Evolutionary conservation across 2,797 vertebrate genomes (phyloP).

Genomic region (Hydrolagus colliei): DNA sequence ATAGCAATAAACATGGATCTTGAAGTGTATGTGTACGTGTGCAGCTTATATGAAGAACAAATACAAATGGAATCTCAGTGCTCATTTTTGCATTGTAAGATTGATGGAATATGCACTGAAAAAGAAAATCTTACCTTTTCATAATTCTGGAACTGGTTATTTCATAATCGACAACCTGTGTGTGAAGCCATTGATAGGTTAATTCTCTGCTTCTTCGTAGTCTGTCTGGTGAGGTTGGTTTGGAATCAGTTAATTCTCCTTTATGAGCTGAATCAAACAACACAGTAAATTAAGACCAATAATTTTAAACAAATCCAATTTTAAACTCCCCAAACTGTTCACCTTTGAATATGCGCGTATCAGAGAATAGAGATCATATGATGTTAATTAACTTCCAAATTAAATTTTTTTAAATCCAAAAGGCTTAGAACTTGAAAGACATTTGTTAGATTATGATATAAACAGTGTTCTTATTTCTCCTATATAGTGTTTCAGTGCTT

Average conservation of each 20-base stretch:
- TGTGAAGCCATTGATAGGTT: constrained; percentile 58
- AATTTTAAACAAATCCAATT: background rate
- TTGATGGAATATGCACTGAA: constrained; percentile 49
- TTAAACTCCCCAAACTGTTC: background rate
- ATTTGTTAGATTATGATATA: no score
- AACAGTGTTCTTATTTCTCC: no score
- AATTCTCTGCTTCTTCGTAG: constrained; percentile 50
- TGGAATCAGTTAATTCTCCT: constrained; percentile 38
- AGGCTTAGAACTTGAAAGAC: no score
- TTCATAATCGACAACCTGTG: constrained; percentile 52
- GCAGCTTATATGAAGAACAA: no score
- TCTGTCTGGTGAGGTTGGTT: constrained; percentile 41
- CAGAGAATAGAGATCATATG: background rate
- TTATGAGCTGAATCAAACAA: constrained; percentile 35
- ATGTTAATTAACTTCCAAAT: background rate
- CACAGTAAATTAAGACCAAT: constrained; percentile 20
- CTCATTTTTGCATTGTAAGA: constrained; percentile 41
- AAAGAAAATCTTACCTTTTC: constrained; percentile 61
- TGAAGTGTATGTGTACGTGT: no score
- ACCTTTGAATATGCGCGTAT: background rate
- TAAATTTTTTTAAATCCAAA: no score
- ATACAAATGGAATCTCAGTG: background rate
- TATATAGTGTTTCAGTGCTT: no score
- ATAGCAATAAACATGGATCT: no score
- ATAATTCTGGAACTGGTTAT: constrained; percentile 45